Base-by-base conservation (phyloP, 2,113 vertebrate species). In the Mus pahari region DNA sequence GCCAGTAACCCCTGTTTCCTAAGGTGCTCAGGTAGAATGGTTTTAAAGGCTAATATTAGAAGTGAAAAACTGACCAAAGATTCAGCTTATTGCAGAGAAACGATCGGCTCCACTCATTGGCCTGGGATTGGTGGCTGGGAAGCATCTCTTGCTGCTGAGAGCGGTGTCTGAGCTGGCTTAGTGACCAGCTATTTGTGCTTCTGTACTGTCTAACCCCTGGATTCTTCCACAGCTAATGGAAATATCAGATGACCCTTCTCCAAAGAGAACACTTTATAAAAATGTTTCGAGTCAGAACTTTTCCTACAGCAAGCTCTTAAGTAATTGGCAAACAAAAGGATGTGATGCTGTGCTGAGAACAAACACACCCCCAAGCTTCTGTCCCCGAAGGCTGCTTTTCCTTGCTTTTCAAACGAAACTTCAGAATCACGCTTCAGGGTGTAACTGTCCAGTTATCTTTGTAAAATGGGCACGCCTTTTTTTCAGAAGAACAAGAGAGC, bases 271-370 rank as follows among this genome's bases (percentile, higher is more conserved):
- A 73, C n/a, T 82, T 89, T 94, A 73, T 64, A 53, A 94, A 97
- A 96, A 92, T 94, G 90, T 74, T 97, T 97, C 88, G n/a, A 93
- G 94, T 45, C 88, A 55, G 75, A 94, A 89, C 48, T 96, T 97
- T 62, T 96, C 71, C 93, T 84, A 53, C 45, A 95, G 87, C 55
- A 83, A 48, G 79, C 71, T 94, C 87, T 92, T 92, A 93, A 97
- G 58, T 94, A 94, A 94, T 1, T 94, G 81, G 58, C 77, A 89
- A 94, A 96, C 42, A 55, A 94, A 79, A 84, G 82, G 66, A 96
- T 17, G 78, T 77, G 96, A 91, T 50, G 86, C 28, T 70, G 22
- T 58, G 14, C 75, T 87, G 22, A 68, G 16, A 60, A 92, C 82
- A 84, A 94, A 92, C 45, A 53, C 60, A 68, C 42, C 20, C 75